Evolutionary conservation across 1,140 invertebrate genomes (phyloP).

Genomic region (Drosophila ananassae): DNA sequence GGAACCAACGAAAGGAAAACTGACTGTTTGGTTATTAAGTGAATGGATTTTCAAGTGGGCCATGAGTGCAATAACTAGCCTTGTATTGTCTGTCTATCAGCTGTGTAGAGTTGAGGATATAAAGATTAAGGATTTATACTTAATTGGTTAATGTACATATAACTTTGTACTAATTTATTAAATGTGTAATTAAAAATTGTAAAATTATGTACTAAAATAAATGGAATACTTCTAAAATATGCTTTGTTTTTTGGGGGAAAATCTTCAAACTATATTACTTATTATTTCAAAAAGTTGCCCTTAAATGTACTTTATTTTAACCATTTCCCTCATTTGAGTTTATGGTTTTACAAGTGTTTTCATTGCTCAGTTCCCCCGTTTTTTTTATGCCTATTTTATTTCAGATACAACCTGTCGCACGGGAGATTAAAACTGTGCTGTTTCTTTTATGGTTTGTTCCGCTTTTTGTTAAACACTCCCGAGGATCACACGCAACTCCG

Average conservation of each 20-base stretch:
- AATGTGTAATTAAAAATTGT: too few species aligned
- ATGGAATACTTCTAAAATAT: too few species aligned
- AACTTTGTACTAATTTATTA: too few species aligned
- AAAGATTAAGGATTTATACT: not conserved
- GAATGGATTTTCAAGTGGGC: constrained; percentile 25
- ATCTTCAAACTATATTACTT: too few species aligned
- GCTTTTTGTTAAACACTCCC: constrained; percentile 34
- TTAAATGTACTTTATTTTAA: not conserved
- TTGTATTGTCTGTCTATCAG: not conserved
- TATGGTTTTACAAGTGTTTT: constrained; percentile 46
- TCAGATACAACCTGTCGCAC: constrained; percentile 60
- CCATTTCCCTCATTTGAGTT: not conserved
- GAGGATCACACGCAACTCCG: constrained; percentile 37
- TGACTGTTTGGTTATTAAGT: constrained; percentile 2
- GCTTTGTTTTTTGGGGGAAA: too few species aligned
- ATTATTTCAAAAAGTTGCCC: not conserved
- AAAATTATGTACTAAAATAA: too few species aligned
- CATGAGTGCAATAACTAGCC: not conserved
- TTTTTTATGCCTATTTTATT: constrained; percentile 53
- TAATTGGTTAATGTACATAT: too few species aligned
- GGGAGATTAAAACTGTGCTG: constrained; percentile 33
- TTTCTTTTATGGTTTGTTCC: constrained; percentile 57
- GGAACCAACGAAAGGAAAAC: constrained; percentile 32
- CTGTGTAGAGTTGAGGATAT: not conserved
- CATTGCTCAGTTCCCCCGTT: constrained; percentile 22